phyloP scores from a whole-genome alignment of 2,888 invertebrate species.

The Patella pellucida region DNA sequence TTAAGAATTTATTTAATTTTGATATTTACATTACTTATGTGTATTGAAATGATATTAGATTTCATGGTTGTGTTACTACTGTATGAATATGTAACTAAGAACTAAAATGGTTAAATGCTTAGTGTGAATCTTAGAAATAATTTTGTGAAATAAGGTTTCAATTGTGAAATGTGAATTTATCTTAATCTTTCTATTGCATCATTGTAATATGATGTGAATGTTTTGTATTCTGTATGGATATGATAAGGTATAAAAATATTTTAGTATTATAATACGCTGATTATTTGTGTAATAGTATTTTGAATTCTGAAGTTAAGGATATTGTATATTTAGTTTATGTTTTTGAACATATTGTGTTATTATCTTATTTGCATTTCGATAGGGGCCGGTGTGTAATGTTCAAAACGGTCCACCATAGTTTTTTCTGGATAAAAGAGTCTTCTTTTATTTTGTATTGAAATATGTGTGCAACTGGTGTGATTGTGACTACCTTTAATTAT shows the following conservation, averaged over 20 bases:
- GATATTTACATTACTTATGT: too few species aligned
- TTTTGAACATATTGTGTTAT: background rate
- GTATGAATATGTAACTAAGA: too few species aligned
- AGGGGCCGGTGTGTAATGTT: conserved; percentile 9
- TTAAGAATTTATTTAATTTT: too few species aligned
- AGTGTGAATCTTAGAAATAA: background rate
- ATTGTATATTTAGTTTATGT: conserved; percentile 1
- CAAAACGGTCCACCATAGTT: background rate
- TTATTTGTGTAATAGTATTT: background rate
- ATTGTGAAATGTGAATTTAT: background rate
- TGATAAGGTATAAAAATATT: too few species aligned
- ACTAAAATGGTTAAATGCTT: too few species aligned
- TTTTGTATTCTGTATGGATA: background rate
- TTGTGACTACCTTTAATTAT: too few species aligned
- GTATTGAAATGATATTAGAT: too few species aligned
- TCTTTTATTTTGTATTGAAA: too few species aligned
- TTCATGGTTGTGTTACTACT: too few species aligned
- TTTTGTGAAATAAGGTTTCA: background rate
- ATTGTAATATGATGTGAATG: background rate
- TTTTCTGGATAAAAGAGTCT: background rate
- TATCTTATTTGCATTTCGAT: conserved; percentile 7
- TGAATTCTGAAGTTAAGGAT: conserved; percentile 2
- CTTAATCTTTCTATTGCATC: background rate
- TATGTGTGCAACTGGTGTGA: too few species aligned
- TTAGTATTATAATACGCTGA: background rate